phyloP scores from a whole-genome alignment of 2,113 vertebrate genomes.

The Felis catus region F.catus_Fca126_mat1.0 CM031412.1:163328501-163329000 shows the following conservation, averaged over 20 bases:
- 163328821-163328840: background rate
- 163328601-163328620: background rate
- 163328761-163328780: background rate
- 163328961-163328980: conserved; percentile 10
- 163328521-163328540: background rate
- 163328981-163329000: background rate
- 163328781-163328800: background rate
- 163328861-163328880: background rate
- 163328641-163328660: conserved; percentile 24
- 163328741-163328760: background rate
- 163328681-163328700: background rate
- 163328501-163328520: background rate
- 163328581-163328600: background rate
- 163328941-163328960: background rate
- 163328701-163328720: background rate
- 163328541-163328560: background rate
- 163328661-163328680: background rate
- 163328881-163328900: background rate
- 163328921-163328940: background rate
- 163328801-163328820: background rate
- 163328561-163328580: background rate
- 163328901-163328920: background rate
- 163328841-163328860: background rate
- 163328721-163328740: background rate
- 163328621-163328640: background rate